Percentiles rank a stretch among this genome's conserved stretches.
Conservation (phyloP, 2,797 vertebrate genomes). For the Sternarchorhynchus goeldii region DNA sequence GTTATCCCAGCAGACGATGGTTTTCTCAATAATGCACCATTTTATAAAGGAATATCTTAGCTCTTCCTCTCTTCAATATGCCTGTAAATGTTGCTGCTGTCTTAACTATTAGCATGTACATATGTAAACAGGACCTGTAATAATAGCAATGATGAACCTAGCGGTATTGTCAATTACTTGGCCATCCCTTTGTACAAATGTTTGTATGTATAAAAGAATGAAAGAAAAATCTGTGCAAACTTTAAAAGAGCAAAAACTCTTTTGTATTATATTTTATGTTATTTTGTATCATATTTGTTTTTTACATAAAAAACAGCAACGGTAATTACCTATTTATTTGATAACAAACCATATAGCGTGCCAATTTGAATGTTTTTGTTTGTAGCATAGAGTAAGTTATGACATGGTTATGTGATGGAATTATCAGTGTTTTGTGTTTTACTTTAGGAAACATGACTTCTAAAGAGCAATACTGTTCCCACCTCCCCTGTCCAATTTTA, state of each 20-base stretch:
- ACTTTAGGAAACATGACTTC: slow-evolving; percentile 83
- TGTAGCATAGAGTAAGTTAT: slow-evolving; percentile 83
- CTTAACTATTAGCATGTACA: slow-evolving; percentile 85
- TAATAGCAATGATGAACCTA: slow-evolving; percentile 83
- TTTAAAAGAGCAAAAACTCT: slow-evolving; percentile 73
- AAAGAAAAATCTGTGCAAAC: slow-evolving; percentile 75
- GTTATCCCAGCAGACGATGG: not conserved
- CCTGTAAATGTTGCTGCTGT: slow-evolving; percentile 79
- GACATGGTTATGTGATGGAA: slow-evolving; percentile 79
- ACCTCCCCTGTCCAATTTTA: slow-evolving; percentile 64
- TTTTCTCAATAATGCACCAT: slow-evolving; percentile 20
- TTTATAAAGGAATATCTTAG: slow-evolving; percentile 52
- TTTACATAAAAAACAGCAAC: slow-evolving; percentile 72
- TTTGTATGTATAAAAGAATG: slow-evolving; percentile 82
- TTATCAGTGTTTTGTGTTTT: slow-evolving; percentile 84
- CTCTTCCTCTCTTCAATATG: slow-evolving; percentile 60
- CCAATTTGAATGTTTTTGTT: slow-evolving; percentile 58
- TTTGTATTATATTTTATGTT: slow-evolving; percentile 80
- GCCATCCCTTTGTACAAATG: slow-evolving; percentile 93
- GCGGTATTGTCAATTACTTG: slow-evolving; percentile 82
- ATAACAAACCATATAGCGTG: slow-evolving; percentile 59
- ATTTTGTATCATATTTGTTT: slow-evolving; percentile 79
- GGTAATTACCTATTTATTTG: slow-evolving; percentile 78
- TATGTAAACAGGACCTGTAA: slow-evolving; percentile 90
- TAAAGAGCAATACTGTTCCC: slow-evolving; percentile 83